Evolutionary conservation across 2,113 vertebrate genomes (phyloP).

Genomic region (Etheostoma cragini): DNA sequence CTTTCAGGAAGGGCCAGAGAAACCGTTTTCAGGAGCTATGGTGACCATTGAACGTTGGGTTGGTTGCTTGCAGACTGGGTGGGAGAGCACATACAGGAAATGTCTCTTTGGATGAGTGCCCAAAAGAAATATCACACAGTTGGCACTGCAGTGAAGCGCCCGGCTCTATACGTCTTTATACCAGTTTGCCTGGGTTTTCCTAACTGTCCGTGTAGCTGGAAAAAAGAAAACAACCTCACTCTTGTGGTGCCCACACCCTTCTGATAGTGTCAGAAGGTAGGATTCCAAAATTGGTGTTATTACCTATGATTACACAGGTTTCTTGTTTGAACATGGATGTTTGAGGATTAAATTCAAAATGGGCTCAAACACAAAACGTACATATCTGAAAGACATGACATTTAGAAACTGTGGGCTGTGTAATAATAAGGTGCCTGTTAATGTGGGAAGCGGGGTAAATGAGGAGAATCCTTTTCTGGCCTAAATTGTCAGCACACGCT

Average conservation of each 20-base stretch:
- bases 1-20: slow-evolving; percentile 20
- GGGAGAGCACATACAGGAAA: slow-evolving; percentile 63
- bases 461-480: slow-evolving; percentile 37
- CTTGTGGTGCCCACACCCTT: slow-evolving; percentile 20
- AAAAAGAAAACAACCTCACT: slow-evolving; percentile 12
- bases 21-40: slow-evolving; percentile 9
- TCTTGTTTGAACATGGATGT: slow-evolving; percentile 3
- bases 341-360: slow-evolving; percentile 10
- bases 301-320: slow-evolving; percentile 30
- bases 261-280: neutral
- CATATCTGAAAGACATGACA: slow-evolving; percentile 1
- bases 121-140: slow-evolving; percentile 64
- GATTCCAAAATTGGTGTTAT: neutral
- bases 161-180: slow-evolving; percentile 42
- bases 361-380: slow-evolving; percentile 7
- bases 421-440: slow-evolving; percentile 14
- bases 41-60: slow-evolving; percentile 7
- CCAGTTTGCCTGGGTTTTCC: slow-evolving; percentile 32
- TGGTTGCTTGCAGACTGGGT: slow-evolving; percentile 45
- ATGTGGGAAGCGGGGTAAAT: slow-evolving; percentile 19
- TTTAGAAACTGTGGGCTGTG: slow-evolving; percentile 20
- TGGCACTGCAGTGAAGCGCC: slow-evolving; percentile 32
- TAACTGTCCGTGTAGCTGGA: slow-evolving; percentile 12
- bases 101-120: slow-evolving; percentile 57
- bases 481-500: slow-evolving; percentile 39